These are phyloP conservation scores for Xyrauchen texanus DNA, from an alignment of 2,113 vertebrate genomes.

Conservation along the genomic window DNA sequence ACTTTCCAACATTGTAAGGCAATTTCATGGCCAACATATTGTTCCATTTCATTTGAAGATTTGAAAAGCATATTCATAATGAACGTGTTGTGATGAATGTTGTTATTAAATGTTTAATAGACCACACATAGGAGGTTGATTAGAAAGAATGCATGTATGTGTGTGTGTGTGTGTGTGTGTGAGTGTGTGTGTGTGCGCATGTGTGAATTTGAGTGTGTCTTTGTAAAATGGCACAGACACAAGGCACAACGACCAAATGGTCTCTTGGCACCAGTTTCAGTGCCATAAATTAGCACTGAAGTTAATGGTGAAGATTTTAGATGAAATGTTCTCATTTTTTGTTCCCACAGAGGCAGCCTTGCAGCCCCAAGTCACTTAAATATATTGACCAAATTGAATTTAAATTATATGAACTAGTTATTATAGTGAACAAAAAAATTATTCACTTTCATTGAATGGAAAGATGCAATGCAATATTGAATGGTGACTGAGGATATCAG, in stretches of 20 bases:
- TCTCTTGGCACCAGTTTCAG: conserved; percentile 58
- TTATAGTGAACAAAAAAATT: too few species aligned
- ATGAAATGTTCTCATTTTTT: conserved; percentile 6
- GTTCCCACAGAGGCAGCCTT: not conserved
- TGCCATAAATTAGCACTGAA: conserved; percentile 50
- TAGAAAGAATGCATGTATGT: conserved; percentile 10
- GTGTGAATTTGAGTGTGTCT: conserved; percentile 11
- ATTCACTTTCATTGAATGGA: too few species aligned
- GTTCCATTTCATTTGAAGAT: not conserved
- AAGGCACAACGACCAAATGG: conserved; percentile 57
- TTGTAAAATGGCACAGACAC: conserved; percentile 50
- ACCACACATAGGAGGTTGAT: not conserved
- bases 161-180: conserved; percentile 4
- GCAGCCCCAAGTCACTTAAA: not conserved
- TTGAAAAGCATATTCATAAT: not conserved
- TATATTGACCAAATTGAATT: not conserved
- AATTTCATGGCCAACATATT: not conserved
- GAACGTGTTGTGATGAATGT: not conserved
- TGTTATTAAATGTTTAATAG: not conserved
- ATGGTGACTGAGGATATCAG: too few species aligned
- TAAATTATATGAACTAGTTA: too few species aligned
- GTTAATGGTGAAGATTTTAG: conserved; percentile 36
- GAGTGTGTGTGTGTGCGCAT: too few species aligned
- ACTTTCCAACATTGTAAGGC: too few species aligned
- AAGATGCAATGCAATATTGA: too few species aligned